Evolutionary conservation across 2,797 vertebrate species (phyloP).

Genomic region (Falco rusticolus): DNA sequence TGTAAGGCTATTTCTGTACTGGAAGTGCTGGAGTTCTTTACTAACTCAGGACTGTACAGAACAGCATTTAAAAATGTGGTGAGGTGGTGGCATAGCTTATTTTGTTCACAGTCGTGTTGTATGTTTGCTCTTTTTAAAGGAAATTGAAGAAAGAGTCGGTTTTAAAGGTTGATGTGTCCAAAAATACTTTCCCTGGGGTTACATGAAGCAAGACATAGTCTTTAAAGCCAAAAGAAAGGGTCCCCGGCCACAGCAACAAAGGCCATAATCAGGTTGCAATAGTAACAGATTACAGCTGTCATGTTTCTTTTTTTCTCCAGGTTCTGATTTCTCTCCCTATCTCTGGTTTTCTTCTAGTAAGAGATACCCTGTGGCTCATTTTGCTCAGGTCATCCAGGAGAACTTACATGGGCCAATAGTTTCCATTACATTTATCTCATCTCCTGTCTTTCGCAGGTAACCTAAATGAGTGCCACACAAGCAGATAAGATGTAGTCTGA

Average conservation of each 20-base stretch:
- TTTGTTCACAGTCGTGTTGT: background rate
- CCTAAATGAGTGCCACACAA: background rate
- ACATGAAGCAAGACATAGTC: background rate
- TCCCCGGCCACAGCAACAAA: background rate
- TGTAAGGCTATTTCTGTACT: background rate
- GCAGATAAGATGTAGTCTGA: background rate
- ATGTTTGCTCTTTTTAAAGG: background rate
- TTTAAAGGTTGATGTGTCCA: background rate
- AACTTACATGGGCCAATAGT: slow-evolving; percentile 54
- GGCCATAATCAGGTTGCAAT: slow-evolving; percentile 66
- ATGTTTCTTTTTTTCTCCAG: slow-evolving; percentile 62
- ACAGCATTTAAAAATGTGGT: background rate
- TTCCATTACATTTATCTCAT: slow-evolving; percentile 70
- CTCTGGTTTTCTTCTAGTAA: slow-evolving; percentile 71
- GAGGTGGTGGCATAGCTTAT: background rate
- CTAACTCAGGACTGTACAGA: background rate
- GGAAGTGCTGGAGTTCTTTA: background rate
- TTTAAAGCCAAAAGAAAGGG: background rate
- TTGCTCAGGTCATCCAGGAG: slow-evolving; percentile 66
- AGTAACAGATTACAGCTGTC: slow-evolving; percentile 69
- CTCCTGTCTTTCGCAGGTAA: slow-evolving; percentile 41
- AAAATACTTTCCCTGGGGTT: background rate
- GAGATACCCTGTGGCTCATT: slow-evolving; percentile 55
- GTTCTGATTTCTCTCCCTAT: slow-evolving; percentile 72
- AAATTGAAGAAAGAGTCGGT: background rate